Percentiles rank a stretch among this genome's conserved stretches.
These are phyloP conservation scores for Iselma pallidipennis DNA, from an alignment of 2,888 invertebrate genomes.

Conservation along the genomic window DNA sequence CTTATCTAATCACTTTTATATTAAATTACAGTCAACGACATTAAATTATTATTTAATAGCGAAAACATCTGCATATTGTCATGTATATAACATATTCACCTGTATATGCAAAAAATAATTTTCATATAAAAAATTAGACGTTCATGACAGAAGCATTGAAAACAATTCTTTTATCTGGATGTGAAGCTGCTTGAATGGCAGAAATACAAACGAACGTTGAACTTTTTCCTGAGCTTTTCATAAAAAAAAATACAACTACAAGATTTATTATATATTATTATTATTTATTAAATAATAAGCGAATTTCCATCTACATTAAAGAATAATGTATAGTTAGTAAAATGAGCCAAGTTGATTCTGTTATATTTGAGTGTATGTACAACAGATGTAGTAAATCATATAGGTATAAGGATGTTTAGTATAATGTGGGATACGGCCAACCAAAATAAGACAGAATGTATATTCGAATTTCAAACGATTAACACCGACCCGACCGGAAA, in stretches of 20 bases:
- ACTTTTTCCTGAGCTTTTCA: not conserved
- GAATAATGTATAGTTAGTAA: not conserved
- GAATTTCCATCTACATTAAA: too few relatives aligned
- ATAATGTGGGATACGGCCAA: constrained; percentile 41
- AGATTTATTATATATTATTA: too few relatives aligned
- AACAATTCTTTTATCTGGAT: not conserved
- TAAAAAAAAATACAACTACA: not conserved
- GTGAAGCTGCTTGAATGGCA: not conserved
- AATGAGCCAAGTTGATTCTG: constrained; percentile 33
- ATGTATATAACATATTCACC: not conserved
- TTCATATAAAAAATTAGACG: not conserved
- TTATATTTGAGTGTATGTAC: constrained; percentile 22
- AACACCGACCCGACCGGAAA: constrained; percentile 53
- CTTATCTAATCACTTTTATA: constrained; percentile 25
- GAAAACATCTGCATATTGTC: not conserved
- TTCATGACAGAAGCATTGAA: not conserved
- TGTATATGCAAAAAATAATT: not conserved
- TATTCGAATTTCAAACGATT: constrained; percentile 55
- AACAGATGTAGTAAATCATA: constrained; percentile 42
- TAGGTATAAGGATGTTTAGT: constrained; percentile 40
- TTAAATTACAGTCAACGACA: constrained; percentile 25
- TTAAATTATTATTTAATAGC: constrained; percentile 5
- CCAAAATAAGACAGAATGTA: constrained; percentile 52
- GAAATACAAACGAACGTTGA: not conserved
- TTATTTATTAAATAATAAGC: too few relatives aligned